Conservation (phyloP, 2,888 invertebrate genomes). For the Thumatha senex region DNA sequence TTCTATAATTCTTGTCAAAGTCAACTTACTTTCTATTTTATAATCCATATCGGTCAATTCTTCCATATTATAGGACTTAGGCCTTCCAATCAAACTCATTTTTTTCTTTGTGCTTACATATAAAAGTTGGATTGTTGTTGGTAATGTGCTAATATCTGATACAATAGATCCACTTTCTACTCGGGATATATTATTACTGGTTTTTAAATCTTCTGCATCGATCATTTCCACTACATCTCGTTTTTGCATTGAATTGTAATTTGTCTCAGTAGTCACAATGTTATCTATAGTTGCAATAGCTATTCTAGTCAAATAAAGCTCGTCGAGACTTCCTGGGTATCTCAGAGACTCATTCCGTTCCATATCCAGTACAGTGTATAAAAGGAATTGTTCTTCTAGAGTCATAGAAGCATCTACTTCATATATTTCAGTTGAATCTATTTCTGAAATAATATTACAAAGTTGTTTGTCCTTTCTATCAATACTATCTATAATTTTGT, state of each 20-base stretch:
- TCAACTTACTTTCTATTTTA: slow-evolving; percentile 55
- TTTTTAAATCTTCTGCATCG: slow-evolving; percentile 12
- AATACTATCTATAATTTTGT: too few relatives aligned
- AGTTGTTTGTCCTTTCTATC: background rate
- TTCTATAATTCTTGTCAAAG: slow-evolving; percentile 24
- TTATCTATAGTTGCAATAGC: slow-evolving; percentile 57
- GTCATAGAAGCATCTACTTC: slow-evolving; percentile 47
- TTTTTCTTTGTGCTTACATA: slow-evolving; percentile 34
- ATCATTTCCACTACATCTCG: slow-evolving; percentile 44
- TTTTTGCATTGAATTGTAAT: slow-evolving; percentile 48
- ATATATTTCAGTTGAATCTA: slow-evolving; percentile 40
- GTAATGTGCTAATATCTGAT: background rate
- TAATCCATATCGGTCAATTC: slow-evolving; percentile 47
- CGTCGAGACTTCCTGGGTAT: slow-evolving; percentile 57
- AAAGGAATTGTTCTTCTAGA: slow-evolving; percentile 55
- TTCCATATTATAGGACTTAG: slow-evolving; percentile 61
- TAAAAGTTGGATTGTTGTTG: slow-evolving; percentile 1
- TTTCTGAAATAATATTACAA: slow-evolving; percentile 51
- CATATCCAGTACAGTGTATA: slow-evolving; percentile 60
- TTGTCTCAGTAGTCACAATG: slow-evolving; percentile 31
- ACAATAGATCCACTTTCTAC: background rate
- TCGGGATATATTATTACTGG: slow-evolving; percentile 2
- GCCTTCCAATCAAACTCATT: slow-evolving; percentile 56
- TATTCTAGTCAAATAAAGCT: slow-evolving; percentile 61
- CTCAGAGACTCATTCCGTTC: slow-evolving; percentile 55